Evolutionary conservation across 2,113 vertebrate genomes (phyloP), one percentile per base, ranked within the genome.

Genomic region (Amphilophus citrinellus): DNA sequence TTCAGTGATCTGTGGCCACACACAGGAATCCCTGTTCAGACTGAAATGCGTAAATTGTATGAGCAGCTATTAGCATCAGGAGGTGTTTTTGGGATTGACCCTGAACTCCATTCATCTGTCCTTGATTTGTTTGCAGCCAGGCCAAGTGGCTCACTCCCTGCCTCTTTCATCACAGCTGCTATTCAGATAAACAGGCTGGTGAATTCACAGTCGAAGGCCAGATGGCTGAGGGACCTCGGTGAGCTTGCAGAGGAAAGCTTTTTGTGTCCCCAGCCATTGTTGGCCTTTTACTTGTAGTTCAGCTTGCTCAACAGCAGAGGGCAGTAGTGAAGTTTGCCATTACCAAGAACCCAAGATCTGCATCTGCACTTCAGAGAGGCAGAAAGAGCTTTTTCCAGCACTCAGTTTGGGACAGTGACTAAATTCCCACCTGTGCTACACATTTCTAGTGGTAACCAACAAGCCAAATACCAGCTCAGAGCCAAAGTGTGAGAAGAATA

Each of bases 301-400:
- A 66, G 18, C 47, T 32, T 8, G 24, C 53, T 59, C n/a, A 53
- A 56, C 96, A 95, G 89, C 86, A 96, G 96, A 95, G 94, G 94
- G 94, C 94, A 94, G 78, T 94, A 79, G 92, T 93, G 94, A 94
- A 89, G 90, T 92, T 91, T 89, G 18, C 77, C 60, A 61, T 57
- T 50, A 73, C 35, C 60, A n/a, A 24, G 42, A 17, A 20, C 22
- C 3, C 18, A 63, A 61, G 20, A 59, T 30, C 15, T 13, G 42
- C 24, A 10, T 24, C 61, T 82, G 78, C 76, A 66, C 60, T 42
- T 71, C 15, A 80, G 42, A 78, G 15, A 76, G 57, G n/a, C 10
- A 79, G 14, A 61, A 4, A 56, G 62, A 39, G 13, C 27, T 5
- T 8, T 44, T 7, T 63, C 24, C 65, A 65, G 24, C 4, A 2